Evolutionary conservation across 2,113 vertebrate species (phyloP), one percentile per base, ranked within the genome.

Genomic region (Eulemur macaco): DNA sequence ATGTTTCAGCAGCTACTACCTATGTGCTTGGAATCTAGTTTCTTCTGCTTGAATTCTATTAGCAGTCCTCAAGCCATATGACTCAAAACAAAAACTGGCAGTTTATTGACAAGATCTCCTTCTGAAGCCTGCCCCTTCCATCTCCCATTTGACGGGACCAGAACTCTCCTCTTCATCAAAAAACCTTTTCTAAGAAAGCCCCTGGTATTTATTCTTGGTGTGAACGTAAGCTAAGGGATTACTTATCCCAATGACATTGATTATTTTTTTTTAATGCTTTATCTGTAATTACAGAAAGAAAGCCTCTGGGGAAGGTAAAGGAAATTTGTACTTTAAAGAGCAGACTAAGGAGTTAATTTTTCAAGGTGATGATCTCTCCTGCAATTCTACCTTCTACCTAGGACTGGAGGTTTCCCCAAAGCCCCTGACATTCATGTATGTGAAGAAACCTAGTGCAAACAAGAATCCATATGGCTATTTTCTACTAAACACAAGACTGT

Each of bases 401-500:
- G 17, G 50, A 89, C 27, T 66, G 3, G 8, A n/a, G 4, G 34
- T 39, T 69, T 85, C 58, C 52, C 2, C 18, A 69, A 84, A 85
- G 18, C 4, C 89, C 21, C 13, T 18, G 1, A 91, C 7, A 1
- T 63, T 87, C 12, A 39, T 5, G 8, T 21, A 47, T 52, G 13
- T 89, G 29, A 92, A 69, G 37, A 97, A 96, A 95, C 13, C 31
- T 23, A 92, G 89, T 3, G 17, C 14, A 89, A 86, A 73, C 15
- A 18, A 89, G 56, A 63, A 90, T 77, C 10, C 45, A 45, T 8
- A 20, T 66, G 45, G 39, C 34, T 91, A 7, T 95, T 87, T 84
- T 85, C 74, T 80, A 71, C 20, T 77, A 85, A 86, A 68, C 20
- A 27, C 42, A 71, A 58, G 56, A 94, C 56, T 81, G 27, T 95